Base-by-base conservation (phyloP, 1,140 invertebrate genomes). In the Centruroides vittatus region DNA sequence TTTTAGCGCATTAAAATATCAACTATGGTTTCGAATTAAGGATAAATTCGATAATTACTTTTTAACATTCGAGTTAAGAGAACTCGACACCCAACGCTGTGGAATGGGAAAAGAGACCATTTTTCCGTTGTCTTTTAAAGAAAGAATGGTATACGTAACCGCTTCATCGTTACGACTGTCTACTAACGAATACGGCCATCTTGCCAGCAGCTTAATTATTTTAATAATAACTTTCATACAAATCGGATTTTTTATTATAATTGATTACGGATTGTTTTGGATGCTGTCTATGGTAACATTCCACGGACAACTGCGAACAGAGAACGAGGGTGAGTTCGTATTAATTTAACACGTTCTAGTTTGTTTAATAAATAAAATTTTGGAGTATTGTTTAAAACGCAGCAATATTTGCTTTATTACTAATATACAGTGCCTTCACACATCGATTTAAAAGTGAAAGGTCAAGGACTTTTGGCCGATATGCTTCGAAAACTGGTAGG, bases 191-290 rank as follows among this genome's bases (percentile, higher is more conserved):
- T 66, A 59, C 23, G 55, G 36, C 8, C 69, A 68, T 50, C 46
- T 71, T 49, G 35, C 65, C 4, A 66, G 69, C 49, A 70, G 72
- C 4, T 10, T 71, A 5, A 36, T 70, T 0, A 41, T 73, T 11
- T 67, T 71, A 49, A 8, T 67, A 1, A 58, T 70, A 7, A 68
- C 65, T 41, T 63, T 65, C 2, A 66, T 65, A 73, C 80, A 70
- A 71, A 67, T 70, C 0, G 57, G 55, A 1, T 73, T 73, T 64
- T 73, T 73, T 60, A 62, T 75, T 11, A 12, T 69, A 8, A 66
- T 70, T 60, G 74, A 75, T 64, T 72, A 69, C 62, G 64, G 67
- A 0, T 61, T 74, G 2, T 73, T 71, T 62, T 69, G 69, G 63
- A 50, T 73, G 1, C 67, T 75, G 13, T 59, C 55, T 4, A 64